phyloP scores from a whole-genome alignment of 1,140 invertebrate genomes.

The Telenomus remus region DNA sequence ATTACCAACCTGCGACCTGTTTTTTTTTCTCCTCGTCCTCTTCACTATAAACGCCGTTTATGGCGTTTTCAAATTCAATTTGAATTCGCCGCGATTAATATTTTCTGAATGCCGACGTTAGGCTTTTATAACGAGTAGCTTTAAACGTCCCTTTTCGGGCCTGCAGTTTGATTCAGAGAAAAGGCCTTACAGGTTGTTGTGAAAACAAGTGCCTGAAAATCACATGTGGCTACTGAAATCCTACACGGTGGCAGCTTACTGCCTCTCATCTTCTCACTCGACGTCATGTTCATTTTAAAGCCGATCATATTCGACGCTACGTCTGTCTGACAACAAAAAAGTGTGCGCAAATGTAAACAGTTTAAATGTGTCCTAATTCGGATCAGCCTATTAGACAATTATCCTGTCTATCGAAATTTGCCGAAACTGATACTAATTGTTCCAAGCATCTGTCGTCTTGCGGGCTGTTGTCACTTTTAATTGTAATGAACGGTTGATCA shows the following conservation, averaged over 20 bases:
- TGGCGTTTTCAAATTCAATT: too few species aligned
- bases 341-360: conserved; percentile 22
- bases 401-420: conserved; percentile 28
- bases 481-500: conserved; percentile 30
- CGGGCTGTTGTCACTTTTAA: conserved; percentile 32
- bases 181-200: conserved; percentile 33
- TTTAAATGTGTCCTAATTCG: conserved; percentile 50
- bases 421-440: conserved; percentile 37
- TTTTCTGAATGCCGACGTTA: too few species aligned
- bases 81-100: too few species aligned
- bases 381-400: conserved; percentile 36
- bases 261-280: conserved; percentile 37
- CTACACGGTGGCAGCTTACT: conserved; percentile 31
- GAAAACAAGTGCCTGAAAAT: conserved; percentile 51
- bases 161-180: too few species aligned
- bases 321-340: conserved; percentile 30
- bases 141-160: background rate
- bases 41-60: too few species aligned
- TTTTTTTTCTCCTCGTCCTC: too few species aligned
- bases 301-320: conserved; percentile 40
- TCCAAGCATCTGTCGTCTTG: conserved; percentile 40
- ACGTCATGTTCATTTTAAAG: conserved; percentile 54
- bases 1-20: too few species aligned
- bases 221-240: conserved; percentile 35
- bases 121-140: background rate